A percentile compares a stretch with the other conserved stretches of the same genome.
Evolutionary conservation across 2,797 vertebrate species (phyloP).

Genomic region (Peromyscus nudipes): DNA sequence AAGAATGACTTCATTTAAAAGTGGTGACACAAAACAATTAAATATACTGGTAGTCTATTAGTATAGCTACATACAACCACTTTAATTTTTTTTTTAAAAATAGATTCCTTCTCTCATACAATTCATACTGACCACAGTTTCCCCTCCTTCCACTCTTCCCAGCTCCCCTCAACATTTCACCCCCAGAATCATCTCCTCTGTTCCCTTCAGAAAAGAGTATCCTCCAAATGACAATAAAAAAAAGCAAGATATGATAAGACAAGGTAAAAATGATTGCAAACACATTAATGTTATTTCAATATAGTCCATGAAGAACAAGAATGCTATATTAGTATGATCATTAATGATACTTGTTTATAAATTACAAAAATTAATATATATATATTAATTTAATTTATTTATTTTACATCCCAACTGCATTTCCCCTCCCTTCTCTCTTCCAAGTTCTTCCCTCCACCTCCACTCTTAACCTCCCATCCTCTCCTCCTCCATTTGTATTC

Average conservation of each 20-base stretch:
- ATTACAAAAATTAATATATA: background rate
- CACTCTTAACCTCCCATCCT: fast-evolving
- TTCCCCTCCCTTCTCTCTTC: background rate
- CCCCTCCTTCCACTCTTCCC: background rate
- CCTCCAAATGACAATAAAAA: background rate
- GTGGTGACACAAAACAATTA: background rate
- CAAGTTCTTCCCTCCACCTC: background rate
- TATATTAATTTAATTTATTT: too few relatives aligned
- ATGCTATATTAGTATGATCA: background rate
- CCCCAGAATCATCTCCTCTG: background rate
- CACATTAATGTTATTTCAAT: background rate
- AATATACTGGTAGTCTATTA: background rate
- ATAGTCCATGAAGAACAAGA: background rate
- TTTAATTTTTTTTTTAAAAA: background rate
- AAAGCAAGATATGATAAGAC: background rate
- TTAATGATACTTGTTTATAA: background rate
- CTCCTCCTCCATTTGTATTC: background rate
- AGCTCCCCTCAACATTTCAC: fast-evolving
- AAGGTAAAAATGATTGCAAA: background rate
- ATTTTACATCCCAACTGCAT: background rate
- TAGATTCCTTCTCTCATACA: background rate
- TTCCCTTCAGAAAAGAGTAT: background rate
- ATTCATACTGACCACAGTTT: background rate
- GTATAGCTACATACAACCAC: background rate
- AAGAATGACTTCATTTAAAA: background rate